Evolutionary conservation across 2,113 vertebrate species (phyloP).

Genomic region (Vidua chalybeata): DNA sequence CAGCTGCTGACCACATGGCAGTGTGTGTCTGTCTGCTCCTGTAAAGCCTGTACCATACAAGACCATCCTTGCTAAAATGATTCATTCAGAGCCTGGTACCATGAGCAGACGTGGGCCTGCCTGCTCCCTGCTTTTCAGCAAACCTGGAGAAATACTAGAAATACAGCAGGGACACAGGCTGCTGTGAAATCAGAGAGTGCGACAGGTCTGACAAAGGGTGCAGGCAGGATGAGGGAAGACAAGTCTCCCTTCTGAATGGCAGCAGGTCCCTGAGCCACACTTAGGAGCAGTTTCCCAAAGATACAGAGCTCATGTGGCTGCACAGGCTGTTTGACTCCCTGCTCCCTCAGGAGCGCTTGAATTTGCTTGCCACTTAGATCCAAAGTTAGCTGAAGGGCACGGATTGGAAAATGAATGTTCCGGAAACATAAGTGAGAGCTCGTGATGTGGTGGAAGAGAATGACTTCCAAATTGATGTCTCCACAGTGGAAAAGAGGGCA

Average conservation of each 20-base stretch:
- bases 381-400: constrained; percentile 32
- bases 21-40: not conserved
- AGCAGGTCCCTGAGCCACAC: not conserved
- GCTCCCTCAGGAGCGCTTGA: not conserved
- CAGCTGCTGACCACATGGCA: not conserved
- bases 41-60: not conserved
- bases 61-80: not conserved
- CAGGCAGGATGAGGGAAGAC: not conserved
- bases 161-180: not conserved
- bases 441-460: not conserved
- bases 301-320: not conserved
- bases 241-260: not conserved
- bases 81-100: not conserved
- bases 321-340: not conserved
- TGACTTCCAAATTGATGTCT: constrained; percentile 39
- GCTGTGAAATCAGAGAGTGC: not conserved
- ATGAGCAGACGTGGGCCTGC: fast-evolving
- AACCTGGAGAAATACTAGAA: not conserved
- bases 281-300: not conserved
- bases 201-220: fast-evolving
- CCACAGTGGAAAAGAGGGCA: not conserved
- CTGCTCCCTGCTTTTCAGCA: not conserved
- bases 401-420: not conserved
- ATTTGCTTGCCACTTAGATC: not conserved
- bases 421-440: not conserved